phyloP scores from a whole-genome alignment of 1,140 invertebrate species.

The Drosophila lacteicornis region DNA sequence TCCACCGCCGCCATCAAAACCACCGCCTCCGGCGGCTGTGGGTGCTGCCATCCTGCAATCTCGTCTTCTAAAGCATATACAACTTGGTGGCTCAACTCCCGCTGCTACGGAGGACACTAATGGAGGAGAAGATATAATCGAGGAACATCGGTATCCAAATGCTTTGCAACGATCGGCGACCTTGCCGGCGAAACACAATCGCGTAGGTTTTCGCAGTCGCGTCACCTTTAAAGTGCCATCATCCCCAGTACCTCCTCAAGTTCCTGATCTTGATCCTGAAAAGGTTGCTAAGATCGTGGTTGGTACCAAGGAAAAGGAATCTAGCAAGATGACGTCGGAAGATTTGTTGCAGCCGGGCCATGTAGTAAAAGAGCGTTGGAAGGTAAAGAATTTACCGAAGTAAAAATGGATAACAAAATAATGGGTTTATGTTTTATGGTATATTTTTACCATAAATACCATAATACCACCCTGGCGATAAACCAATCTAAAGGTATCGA shows the following conservation, averaged over 20 bases:
- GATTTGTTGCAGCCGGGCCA: constrained; percentile 98
- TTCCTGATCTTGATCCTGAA: constrained; percentile 15
- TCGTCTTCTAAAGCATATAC: constrained; percentile 35
- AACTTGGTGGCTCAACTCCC: not conserved
- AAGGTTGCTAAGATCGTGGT: constrained; percentile 34
- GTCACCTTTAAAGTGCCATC: constrained; percentile 73
- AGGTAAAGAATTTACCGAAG: constrained; percentile 87
- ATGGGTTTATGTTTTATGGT: too few species aligned
- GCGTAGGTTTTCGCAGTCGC: constrained; percentile 63
- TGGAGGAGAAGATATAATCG: constrained; percentile 9
- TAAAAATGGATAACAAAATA: too few species aligned
- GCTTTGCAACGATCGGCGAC: constrained; percentile 78
- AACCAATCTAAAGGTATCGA: too few species aligned
- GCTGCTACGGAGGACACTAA: not conserved
- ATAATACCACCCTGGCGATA: too few species aligned
- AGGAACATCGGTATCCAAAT: constrained; percentile 54
- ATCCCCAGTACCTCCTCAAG: constrained; percentile 3
- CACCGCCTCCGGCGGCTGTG: constrained; percentile 39
- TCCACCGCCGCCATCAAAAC: constrained; percentile 53
- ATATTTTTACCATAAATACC: too few species aligned
- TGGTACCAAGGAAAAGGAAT: constrained; percentile 90
- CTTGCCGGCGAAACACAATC: constrained; percentile 77
- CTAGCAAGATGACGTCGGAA: constrained; percentile 95
- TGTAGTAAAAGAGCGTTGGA: constrained; percentile 99
- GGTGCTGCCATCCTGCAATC: constrained; percentile 15